Conservation (phyloP, 2,888 invertebrate species). For the Archips xylosteana region DNA sequence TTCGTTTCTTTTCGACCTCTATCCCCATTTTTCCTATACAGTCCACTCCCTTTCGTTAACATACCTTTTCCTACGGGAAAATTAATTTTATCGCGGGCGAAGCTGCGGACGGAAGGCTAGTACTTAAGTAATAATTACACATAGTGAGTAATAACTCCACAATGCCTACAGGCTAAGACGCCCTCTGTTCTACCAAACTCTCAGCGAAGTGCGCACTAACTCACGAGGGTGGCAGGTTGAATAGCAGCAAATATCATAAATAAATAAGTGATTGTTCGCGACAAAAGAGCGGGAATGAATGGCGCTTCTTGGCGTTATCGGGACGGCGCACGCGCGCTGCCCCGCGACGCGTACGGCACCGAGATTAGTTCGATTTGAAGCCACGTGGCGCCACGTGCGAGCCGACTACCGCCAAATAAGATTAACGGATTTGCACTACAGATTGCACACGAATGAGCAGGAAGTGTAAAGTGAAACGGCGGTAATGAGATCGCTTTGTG, state of each 20-base stretch:
- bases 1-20: too few species aligned
- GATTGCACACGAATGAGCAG: slow-evolving; percentile 84
- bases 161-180: neutral
- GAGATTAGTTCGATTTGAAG: slow-evolving; percentile 83
- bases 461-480: slow-evolving; percentile 85
- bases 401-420: slow-evolving; percentile 78
- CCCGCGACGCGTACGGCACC: slow-evolving; percentile 78
- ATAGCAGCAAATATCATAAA: slow-evolving; percentile 83
- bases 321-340: slow-evolving; percentile 76
- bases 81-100: too few species aligned
- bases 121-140: too few species aligned
- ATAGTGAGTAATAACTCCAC: neutral
- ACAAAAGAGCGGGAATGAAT: slow-evolving; percentile 84
- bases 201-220: slow-evolving; percentile 68
- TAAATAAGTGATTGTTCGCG: slow-evolving; percentile 83
- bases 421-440: slow-evolving; percentile 86
- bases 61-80: too few species aligned
- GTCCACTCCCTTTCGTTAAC: too few species aligned
- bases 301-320: slow-evolving; percentile 83
- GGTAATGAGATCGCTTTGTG: slow-evolving; percentile 81
- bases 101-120: too few species aligned
- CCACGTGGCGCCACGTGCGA: slow-evolving; percentile 84
- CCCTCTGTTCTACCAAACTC: slow-evolving; percentile 2
- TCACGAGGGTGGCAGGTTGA: slow-evolving; percentile 80
- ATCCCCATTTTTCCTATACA: too few species aligned